Evolutionary conservation across 1,140 invertebrate species (phyloP).

Genomic region (Zaprionus vittiger): DNA sequence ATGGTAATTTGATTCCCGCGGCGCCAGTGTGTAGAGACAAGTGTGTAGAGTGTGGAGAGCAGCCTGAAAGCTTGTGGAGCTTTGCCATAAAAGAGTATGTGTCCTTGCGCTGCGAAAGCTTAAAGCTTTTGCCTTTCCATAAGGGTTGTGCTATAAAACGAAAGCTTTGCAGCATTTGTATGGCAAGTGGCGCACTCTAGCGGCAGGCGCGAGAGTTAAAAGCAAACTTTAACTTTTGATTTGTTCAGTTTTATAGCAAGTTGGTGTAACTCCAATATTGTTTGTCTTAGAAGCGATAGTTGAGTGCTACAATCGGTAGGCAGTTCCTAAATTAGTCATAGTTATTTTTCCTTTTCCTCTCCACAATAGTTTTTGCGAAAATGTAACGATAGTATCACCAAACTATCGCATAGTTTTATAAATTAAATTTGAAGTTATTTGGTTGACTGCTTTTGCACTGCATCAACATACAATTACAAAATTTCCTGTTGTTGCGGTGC

Average conservation of each 20-base stretch:
- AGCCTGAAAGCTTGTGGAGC: background rate
- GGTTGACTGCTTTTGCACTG: background rate
- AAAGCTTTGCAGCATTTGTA: background rate
- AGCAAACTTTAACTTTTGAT: too few relatives aligned
- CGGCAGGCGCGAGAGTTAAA: background rate
- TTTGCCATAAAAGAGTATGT: slow-evolving; percentile 5
- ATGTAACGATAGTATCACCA: background rate
- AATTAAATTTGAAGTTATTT: background rate
- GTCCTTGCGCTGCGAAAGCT: background rate
- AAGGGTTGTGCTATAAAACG: slow-evolving; percentile 1
- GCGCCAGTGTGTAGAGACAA: background rate
- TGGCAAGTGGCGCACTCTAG: slow-evolving; percentile 1
- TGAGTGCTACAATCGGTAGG: background rate
- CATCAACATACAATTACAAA: background rate
- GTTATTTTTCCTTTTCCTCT: background rate
- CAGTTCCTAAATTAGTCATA: background rate
- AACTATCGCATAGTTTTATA: background rate
- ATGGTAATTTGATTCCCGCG: background rate
- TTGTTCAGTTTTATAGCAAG: background rate
- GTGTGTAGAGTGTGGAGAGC: background rate
- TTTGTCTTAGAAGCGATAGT: background rate
- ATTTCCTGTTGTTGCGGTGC: slow-evolving; percentile 17
- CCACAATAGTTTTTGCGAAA: background rate
- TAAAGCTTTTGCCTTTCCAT: background rate
- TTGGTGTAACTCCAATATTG: background rate